Base-by-base conservation (phyloP, 2,888 invertebrate species). In the Vanessa cardui region DNA sequence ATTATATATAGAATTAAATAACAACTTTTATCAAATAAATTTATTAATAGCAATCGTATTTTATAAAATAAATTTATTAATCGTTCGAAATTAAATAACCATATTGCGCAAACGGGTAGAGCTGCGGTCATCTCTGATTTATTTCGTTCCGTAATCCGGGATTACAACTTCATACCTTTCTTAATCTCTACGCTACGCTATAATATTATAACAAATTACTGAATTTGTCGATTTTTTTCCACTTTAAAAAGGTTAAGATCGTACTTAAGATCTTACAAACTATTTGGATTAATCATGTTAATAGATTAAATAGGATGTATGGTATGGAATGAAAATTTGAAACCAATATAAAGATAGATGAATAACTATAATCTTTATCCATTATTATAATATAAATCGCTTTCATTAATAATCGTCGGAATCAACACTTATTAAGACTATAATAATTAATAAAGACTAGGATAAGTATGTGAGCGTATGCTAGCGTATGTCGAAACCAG, bases 41-140 rank as follows among this genome's bases (percentile, higher is more conserved):
- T 26, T 26, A 1, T 26, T 2, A 1, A 26, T 5, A 26, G 5
- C 9, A 8, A 6, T 21, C 3, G 15, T 39, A 4, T 50, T 21
- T 50, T 15, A 15, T 15, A 45, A 56, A 52, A 58, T n/a, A 61
- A 46, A 61, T 66, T 46, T 46, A 52, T 44, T 84, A 83, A 86
- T 83, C 74, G 76, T 69, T 74, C 70, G 64, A 80, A 83, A 87
- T 87, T 80, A 85, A 85, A 86, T 83, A 83, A 77, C 77, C 80
- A 80, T 56, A 61, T 80, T 80, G 70, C 76, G 75, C 73, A 71
- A 70, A 61, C 73, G 80, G 78, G 73, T 76, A 70, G 73, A 77
- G 66, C 44, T 49, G 47, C 31, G 83, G 80, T 84, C 84, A 79
- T 63, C 58, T 60, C 73, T 83, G 85, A 88, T 88, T 88, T 87